Evolutionary conservation across 2,797 vertebrate genomes (phyloP), one percentile per base, ranked within the genome.

Genomic region (Argentina silus): DNA sequence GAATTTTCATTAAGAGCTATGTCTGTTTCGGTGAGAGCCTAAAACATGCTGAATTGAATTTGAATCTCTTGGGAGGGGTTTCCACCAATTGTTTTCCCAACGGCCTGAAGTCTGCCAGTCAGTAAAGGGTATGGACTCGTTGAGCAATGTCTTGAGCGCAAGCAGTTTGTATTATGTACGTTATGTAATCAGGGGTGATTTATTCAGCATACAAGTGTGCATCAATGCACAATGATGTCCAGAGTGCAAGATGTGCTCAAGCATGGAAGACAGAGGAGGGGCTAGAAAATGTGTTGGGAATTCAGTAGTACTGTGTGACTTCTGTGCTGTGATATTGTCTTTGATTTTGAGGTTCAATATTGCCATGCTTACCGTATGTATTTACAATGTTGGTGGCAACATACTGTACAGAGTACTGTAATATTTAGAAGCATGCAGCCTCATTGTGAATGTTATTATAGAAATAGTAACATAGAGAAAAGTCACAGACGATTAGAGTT

Each of bases 181-280:
- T 91, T 88, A 90, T 81, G 85, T 85, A 90, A 89, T 87, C 56
- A 23, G 72, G 61, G 6, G 64, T 77, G 75, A 83, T 85, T 87
- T 82, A 85, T 87, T 90, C 67, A 82, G 81, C 83, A 83, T 80
- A 85, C 78, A 85, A 81, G 59, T 12, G 78, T 83, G 84, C 87
- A 83, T 82, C 85, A 82, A 83, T 85, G 86, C 88, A 85, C 67
- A 44, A 53, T 67, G 76, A 81, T 86, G 84, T 81, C 81, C 82
- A 81, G 75, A 83, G 82, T 80, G 73, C 82, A 79, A 73, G 76
- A 85, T 0, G 17, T 84, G 71, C 71, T 86, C 77, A 70, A 83
- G 82, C 81, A 62, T 89, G 72, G 84, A 83, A 69, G 61, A 55
- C 70, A 23, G 72, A 74, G 65, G 48, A 77, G 78, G 53, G 70